Evolutionary conservation across 1,140 invertebrate species (phyloP).

Genomic region (Drosophila sechellia): DNA sequence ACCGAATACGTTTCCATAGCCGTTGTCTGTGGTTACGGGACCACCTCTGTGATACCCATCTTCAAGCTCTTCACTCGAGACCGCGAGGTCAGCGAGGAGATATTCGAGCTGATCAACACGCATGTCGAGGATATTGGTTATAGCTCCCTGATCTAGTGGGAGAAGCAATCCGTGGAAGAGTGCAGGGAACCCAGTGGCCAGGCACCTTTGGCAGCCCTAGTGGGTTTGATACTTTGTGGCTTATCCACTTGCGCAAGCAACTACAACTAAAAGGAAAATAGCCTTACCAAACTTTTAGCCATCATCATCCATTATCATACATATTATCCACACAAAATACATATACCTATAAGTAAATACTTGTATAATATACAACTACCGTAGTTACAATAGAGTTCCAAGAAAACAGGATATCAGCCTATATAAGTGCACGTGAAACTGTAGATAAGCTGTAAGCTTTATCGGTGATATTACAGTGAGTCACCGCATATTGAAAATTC

Average conservation of each 20-base stretch:
- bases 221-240: conserved; percentile 5
- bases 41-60: conserved; percentile 39
- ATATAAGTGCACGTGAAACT: not conserved
- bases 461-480: not conserved
- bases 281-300: too few species aligned
- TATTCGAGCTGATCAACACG: not conserved
- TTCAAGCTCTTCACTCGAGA: conserved; percentile 46
- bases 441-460: not conserved
- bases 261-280: not conserved
- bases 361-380: not conserved
- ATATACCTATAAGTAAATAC: too few species aligned
- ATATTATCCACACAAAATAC: too few species aligned
- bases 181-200: conserved; percentile 33
- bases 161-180: conserved; percentile 39
- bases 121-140: not conserved
- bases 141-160: conserved; percentile 20
- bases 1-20: conserved; percentile 16
- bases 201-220: not conserved
- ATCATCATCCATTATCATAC: too few species aligned
- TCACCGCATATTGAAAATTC: not conserved
- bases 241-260: not conserved
- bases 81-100: conserved; percentile 13
- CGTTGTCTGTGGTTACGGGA: conserved; percentile 47
- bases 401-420: not conserved
- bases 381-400: not conserved